These are phyloP conservation scores for Triplophysa dalaica DNA, from an alignment of 2,113 vertebrate species.

Conservation along the genomic window DNA sequence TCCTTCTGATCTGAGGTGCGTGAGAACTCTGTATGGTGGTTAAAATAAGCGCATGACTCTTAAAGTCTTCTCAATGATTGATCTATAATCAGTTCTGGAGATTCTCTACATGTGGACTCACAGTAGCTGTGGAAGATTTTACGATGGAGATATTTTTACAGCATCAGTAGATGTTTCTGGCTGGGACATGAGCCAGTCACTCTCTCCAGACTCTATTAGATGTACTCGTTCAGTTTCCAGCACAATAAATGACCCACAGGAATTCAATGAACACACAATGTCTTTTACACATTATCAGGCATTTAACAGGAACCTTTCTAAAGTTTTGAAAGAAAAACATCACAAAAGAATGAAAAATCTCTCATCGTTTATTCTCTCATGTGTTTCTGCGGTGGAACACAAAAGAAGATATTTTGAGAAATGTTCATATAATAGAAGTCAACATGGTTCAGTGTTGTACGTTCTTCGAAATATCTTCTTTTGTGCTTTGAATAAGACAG, in stretches of 20 bases:
- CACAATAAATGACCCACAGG: constrained; percentile 59
- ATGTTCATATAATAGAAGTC: too few species aligned
- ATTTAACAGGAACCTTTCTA: constrained; percentile 36
- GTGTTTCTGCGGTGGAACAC: too few species aligned
- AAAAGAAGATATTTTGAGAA: too few species aligned
- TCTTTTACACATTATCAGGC: constrained; percentile 46
- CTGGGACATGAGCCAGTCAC: constrained; percentile 48
- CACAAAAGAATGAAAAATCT: too few species aligned
- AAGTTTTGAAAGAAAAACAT: neutral
- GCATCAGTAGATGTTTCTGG: constrained; percentile 72
- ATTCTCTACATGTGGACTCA: neutral
- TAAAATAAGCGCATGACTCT: neutral
- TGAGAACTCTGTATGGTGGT: neutral
- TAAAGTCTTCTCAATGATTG: neutral
- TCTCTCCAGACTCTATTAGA: constrained; percentile 71
- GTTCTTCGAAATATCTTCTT: too few species aligned
- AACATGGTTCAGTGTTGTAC: too few species aligned
- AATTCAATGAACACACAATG: constrained; percentile 54
- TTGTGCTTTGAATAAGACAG: too few species aligned
- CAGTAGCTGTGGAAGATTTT: constrained; percentile 51
- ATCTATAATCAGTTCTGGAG: neutral
- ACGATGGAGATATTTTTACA: constrained; percentile 57
- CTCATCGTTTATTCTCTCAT: too few species aligned
- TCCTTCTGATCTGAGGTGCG: constrained; percentile 4
- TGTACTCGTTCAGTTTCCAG: constrained; percentile 61